Percentiles rank a stretch among this genome's conserved stretches.
Evolutionary conservation across 2,113 vertebrate species (phyloP).

Genomic region (Thermophis baileyi): DNA sequence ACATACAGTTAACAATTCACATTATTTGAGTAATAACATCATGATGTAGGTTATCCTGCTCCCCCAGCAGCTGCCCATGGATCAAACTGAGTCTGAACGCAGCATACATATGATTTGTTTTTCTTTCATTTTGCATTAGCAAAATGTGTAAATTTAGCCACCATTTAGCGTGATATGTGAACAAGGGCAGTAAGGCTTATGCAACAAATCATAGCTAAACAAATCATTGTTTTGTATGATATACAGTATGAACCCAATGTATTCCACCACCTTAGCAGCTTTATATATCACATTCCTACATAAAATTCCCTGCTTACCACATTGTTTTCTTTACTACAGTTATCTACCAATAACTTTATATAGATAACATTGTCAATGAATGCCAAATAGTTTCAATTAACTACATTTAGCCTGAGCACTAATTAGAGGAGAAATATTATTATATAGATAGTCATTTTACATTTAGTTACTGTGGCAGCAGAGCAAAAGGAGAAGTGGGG

Average conservation of each 20-base stretch:
- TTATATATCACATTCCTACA: not conserved
- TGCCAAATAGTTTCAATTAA: constrained; percentile 56
- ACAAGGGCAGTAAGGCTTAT: not conserved
- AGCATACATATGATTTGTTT: not conserved
- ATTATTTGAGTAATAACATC: not conserved
- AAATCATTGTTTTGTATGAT: not conserved
- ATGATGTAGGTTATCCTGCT: not conserved
- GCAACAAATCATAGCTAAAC: not conserved
- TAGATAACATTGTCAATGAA: constrained; percentile 39
- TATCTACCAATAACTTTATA: constrained; percentile 55
- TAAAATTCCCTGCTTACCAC: constrained; percentile 36
- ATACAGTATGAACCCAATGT: not conserved
- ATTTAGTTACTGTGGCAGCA: not conserved
- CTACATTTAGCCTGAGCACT: constrained; percentile 5
- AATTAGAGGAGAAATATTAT: not conserved
- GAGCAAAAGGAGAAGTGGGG: not conserved
- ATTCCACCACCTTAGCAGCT: not conserved
- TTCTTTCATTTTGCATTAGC: not conserved
- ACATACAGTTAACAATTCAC: not conserved
- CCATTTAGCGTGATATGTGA: not conserved
- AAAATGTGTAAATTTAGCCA: not conserved
- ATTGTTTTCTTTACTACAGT: constrained; percentile 17
- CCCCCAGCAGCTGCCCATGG: not conserved
- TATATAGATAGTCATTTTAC: not conserved
- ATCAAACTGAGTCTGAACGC: not conserved